Conservation (phyloP, 2,888 invertebrate genomes). For the Lycophotia porphyrea region DNA sequence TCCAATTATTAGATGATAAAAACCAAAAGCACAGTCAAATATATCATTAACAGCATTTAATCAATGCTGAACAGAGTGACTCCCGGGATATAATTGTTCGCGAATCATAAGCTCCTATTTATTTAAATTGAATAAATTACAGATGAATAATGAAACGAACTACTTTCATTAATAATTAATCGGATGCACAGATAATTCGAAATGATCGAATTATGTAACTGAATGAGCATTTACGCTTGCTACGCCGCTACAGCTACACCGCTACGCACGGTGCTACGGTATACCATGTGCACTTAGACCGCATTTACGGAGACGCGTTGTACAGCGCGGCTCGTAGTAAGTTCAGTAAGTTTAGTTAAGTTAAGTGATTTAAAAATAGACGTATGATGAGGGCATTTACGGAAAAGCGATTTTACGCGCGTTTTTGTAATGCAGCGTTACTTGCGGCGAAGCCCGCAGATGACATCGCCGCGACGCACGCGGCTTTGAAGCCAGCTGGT, state of each 20-base stretch:
- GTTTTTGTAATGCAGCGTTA: background rate
- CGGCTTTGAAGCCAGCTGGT: background rate
- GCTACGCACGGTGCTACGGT: conserved; percentile 9
- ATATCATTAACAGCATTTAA: conserved; percentile 39
- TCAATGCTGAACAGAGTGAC: conserved; percentile 26
- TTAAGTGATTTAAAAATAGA: background rate
- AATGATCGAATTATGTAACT: conserved; percentile 26
- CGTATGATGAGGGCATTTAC: background rate
- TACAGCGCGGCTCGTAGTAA: background rate
- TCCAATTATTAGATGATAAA: background rate
- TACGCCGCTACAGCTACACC: conserved; percentile 18
- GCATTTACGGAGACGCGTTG: background rate
- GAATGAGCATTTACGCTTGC: conserved; percentile 14
- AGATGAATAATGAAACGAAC: conserved; percentile 32
- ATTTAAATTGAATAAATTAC: conserved; percentile 35
- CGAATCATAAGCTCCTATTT: conserved; percentile 44
- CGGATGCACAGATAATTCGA: conserved; percentile 13
- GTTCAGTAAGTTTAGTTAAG: background rate
- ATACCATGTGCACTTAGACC: conserved; percentile 4
- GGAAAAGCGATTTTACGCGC: background rate
- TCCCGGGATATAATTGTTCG: conserved; percentile 8
- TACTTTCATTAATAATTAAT: conserved; percentile 40
- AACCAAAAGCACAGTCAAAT: background rate
- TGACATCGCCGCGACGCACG: background rate
- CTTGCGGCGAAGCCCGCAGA: background rate